A percentile compares a stretch with the other conserved stretches of the same genome.
Evolutionary conservation across 2,888 invertebrate genomes (phyloP).

Genomic region (Cyrtodaria siliqua): DNA sequence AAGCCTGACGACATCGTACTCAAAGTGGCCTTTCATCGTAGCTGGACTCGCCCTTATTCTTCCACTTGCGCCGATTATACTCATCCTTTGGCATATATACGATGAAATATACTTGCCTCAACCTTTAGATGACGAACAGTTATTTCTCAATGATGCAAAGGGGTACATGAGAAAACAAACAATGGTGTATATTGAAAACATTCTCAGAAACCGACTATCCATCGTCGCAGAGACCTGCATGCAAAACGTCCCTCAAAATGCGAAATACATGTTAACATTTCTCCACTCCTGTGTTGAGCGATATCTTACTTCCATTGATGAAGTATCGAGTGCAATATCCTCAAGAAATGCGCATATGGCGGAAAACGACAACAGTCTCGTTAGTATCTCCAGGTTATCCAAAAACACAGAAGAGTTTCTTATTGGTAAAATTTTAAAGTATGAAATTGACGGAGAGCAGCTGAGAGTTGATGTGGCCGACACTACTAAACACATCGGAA

Average conservation of each 20-base stretch:
- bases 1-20: neutral
- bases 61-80: slow-evolving; percentile 5
- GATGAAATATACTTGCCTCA: neutral
- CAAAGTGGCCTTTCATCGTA: neutral
- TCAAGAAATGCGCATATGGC: neutral
- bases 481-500: neutral
- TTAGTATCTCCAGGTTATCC: too few species aligned
- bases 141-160: neutral
- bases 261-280: slow-evolving; percentile 5
- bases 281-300: slow-evolving; percentile 1
- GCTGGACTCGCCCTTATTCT: neutral
- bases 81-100: slow-evolving; percentile 9
- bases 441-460: slow-evolving; percentile 2
- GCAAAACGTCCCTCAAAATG: slow-evolving; percentile 10
- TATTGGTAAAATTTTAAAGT: slow-evolving; percentile 3
- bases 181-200: neutral
- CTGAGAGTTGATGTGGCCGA: neutral
- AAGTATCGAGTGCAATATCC: neutral
- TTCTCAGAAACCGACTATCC: slow-evolving; percentile 2
- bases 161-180: slow-evolving; percentile 6
- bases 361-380: neutral
- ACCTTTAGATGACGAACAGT: neutral
- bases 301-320: slow-evolving; percentile 1
- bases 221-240: neutral
- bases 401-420: neutral